These are phyloP conservation scores for Megaleporinus macrocephalus DNA, from an alignment of 2,113 vertebrate species.

Conservation along the genomic window DNA sequence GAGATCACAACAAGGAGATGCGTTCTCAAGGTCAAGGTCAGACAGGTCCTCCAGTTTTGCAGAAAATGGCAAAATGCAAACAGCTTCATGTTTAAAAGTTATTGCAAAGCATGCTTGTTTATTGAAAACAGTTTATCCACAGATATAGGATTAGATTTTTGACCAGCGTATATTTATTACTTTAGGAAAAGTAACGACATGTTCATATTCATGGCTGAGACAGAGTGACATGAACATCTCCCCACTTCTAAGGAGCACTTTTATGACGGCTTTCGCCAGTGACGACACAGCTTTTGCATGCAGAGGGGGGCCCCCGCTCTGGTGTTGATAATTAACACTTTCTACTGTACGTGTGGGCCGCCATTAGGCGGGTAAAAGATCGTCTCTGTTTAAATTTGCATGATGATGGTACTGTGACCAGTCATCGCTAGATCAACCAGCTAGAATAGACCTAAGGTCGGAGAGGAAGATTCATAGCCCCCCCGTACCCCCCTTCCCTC, in stretches of 20 bases:
- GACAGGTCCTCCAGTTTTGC: too few relatives aligned
- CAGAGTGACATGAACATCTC: not conserved
- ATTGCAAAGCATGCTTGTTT: not conserved
- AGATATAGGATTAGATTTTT: not conserved
- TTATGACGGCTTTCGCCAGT: constrained; percentile 33
- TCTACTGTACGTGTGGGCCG: constrained; percentile 51
- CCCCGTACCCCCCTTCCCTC: constrained; percentile 12
- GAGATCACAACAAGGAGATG: too few relatives aligned
- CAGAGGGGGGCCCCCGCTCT: constrained; percentile 38
- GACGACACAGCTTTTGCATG: constrained; percentile 15
- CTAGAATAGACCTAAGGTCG: constrained; percentile 50
- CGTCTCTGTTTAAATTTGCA: constrained; percentile 66
- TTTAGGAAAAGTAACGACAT: not conserved
- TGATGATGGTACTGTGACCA: constrained; percentile 65
- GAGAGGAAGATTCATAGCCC: constrained; percentile 58
- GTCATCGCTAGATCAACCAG: constrained; percentile 60
- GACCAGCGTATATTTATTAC: not conserved
- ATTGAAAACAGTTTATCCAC: not conserved
- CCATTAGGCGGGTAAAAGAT: constrained; percentile 61
- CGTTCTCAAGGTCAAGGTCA: not conserved
- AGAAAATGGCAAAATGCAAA: not conserved
- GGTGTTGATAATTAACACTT: constrained; percentile 60
- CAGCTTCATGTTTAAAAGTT: not conserved
- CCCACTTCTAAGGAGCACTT: constrained; percentile 33
- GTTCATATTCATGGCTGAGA: not conserved